A percentile compares a stretch with the other conserved stretches of the same genome.
Conservation (phyloP, 2,797 vertebrate species). For the Linurgus olivaceus region DNA sequence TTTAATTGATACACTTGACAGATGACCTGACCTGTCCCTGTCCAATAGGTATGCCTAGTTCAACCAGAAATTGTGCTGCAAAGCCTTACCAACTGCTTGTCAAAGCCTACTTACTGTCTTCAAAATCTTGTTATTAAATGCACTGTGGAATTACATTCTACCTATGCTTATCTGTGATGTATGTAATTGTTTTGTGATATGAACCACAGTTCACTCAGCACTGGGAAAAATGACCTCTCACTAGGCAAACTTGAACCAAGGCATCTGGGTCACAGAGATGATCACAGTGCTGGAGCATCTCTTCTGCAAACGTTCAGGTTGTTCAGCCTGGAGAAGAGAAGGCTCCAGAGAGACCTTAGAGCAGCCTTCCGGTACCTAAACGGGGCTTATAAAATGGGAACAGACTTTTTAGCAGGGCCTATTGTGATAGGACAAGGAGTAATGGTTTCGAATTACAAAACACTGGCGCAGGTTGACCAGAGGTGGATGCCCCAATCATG, state of each 20-base stretch:
- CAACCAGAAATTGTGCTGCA: not conserved
- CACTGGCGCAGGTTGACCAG: not conserved
- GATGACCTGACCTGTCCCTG: not conserved
- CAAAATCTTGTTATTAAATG: not conserved
- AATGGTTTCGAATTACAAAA: not conserved
- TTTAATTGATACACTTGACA: not conserved
- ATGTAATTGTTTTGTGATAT: not conserved
- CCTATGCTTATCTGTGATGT: not conserved
- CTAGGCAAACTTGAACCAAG: not conserved
- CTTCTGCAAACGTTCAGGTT: accelerated
- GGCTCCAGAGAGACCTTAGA: not conserved
- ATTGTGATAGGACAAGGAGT: accelerated
- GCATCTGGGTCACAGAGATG: not conserved
- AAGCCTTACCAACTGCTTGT: not conserved
- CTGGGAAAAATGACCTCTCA: not conserved
- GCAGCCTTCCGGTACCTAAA: not conserved
- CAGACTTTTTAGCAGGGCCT: not conserved
- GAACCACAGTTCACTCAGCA: not conserved
- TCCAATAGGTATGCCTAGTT: not conserved
- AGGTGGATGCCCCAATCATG: not conserved
- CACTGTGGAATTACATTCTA: not conserved
- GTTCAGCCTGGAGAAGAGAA: not conserved
- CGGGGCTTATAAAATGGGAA: not conserved
- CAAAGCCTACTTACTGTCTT: not conserved
- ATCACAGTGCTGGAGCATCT: not conserved